Conservation (phyloP, 2,888 invertebrate genomes). For the Fragum sueziense region DNA sequence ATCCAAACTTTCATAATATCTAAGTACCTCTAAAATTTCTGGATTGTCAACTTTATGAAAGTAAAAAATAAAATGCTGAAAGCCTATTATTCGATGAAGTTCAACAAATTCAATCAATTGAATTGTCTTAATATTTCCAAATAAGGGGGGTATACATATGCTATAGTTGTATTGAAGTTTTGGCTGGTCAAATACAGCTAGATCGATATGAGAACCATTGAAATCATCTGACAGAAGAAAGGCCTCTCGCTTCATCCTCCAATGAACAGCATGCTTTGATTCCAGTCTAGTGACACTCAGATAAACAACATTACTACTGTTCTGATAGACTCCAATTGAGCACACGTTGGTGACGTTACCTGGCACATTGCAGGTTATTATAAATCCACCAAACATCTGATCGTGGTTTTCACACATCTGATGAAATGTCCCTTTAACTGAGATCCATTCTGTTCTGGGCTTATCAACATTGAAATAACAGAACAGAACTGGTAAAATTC, state of each 20-base stretch:
- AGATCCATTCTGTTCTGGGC: not conserved
- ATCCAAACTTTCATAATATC: conserved; percentile 64
- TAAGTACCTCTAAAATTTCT: conserved; percentile 62
- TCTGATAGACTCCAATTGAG: conserved; percentile 31
- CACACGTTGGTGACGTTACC: conserved; percentile 45
- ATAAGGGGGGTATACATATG: conserved; percentile 78
- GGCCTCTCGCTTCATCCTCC: not conserved
- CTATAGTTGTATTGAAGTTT: conserved; percentile 58
- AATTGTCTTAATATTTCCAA: conserved; percentile 67
- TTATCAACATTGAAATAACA: conserved; percentile 61
- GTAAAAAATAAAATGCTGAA: conserved; percentile 77
- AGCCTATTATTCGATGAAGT: conserved; percentile 72
- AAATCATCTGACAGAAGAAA: not conserved
- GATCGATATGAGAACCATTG: too few species aligned
- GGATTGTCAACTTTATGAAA: conserved; percentile 57
- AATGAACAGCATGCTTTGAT: not conserved
- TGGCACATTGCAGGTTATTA: conserved; percentile 71
- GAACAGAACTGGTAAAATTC: conserved; percentile 53
- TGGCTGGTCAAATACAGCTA: too few species aligned
- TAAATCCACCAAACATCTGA: conserved; percentile 72
- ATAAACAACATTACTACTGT: conserved; percentile 17
- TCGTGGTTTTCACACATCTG: conserved; percentile 78
- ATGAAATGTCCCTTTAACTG: conserved; percentile 60
- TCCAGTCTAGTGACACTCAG: conserved; percentile 45
- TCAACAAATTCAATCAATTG: conserved; percentile 77